These are phyloP conservation scores for Fissipunctia ypsillon DNA, from an alignment of 2,888 invertebrate species.

Conservation along the genomic window DNA sequence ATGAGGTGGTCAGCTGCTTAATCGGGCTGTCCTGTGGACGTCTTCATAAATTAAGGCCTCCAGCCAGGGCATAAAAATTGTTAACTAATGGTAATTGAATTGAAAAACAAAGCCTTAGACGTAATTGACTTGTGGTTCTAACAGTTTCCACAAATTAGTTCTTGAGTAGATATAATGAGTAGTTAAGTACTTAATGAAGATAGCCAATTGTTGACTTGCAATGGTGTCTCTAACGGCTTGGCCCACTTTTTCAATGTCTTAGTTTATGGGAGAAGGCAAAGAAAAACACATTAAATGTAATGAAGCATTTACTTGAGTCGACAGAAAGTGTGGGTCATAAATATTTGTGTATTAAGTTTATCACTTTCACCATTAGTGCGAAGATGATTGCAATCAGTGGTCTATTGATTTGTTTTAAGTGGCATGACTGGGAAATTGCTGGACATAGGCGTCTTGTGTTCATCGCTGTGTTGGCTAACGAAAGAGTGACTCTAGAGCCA, in stretches of 20 bases:
- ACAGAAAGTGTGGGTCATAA: constrained; percentile 51
- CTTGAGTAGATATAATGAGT: background rate
- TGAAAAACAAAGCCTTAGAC: background rate
- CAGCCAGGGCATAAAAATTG: no score
- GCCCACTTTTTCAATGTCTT: constrained; percentile 52
- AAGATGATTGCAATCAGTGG: constrained; percentile 43
- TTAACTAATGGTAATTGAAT: background rate
- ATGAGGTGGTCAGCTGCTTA: background rate
- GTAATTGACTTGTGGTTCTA: background rate
- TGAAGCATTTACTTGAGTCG: constrained; percentile 57
- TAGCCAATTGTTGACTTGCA: constrained; percentile 46
- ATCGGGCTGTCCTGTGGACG: background rate
- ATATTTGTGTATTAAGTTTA: constrained; percentile 56
- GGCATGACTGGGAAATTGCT: constrained; percentile 36
- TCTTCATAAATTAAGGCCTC: background rate
- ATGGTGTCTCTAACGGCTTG: constrained; percentile 48
- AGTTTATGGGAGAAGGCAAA: constrained; percentile 60
- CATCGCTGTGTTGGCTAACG: background rate
- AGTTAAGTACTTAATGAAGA: constrained; percentile 35
- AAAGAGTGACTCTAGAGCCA: background rate
- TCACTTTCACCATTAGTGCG: constrained; percentile 51
- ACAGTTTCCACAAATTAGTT: constrained; percentile 20
- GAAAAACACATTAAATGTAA: constrained; percentile 61
- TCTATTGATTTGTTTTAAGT: constrained; percentile 57
- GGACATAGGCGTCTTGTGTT: constrained; percentile 2